Percentiles rank a stretch among this genome's conserved stretches.
Conservation (phyloP, 2,888 invertebrate species). For the Agriopis aurantiaria region DNA sequence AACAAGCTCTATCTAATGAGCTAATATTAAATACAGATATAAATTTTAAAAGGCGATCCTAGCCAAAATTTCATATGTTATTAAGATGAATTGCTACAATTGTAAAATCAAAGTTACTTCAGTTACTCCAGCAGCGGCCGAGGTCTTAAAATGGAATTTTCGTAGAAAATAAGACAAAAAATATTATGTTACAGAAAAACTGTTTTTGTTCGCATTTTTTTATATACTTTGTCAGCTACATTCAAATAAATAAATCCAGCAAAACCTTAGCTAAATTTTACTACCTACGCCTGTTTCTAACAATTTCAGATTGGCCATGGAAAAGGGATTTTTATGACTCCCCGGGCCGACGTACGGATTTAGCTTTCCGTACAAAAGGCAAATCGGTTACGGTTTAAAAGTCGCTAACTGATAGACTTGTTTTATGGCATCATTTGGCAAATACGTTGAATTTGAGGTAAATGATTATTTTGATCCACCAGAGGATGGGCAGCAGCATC, state of each 20-base stretch:
- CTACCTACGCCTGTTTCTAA: constrained; percentile 33
- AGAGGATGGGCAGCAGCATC: too few species aligned
- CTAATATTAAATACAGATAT: too few species aligned
- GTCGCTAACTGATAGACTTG: constrained; percentile 26
- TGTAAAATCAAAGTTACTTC: too few species aligned
- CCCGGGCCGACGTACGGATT: constrained; percentile 29
- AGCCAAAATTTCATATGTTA: too few species aligned
- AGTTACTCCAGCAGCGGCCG: too few species aligned
- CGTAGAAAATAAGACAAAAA: too few species aligned
- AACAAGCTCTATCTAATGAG: too few species aligned
- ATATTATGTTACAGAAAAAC: too few species aligned
- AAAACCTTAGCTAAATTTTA: constrained; percentile 34
- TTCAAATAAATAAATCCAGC: constrained; percentile 18
- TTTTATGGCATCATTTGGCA: constrained; percentile 15
- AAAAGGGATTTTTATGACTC: constrained; percentile 25
- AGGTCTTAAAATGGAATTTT: too few species aligned
- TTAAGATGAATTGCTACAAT: too few species aligned
- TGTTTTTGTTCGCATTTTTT: too few species aligned
- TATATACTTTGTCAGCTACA: not conserved
- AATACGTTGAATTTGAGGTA: not conserved
- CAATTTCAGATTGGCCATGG: constrained; percentile 30
- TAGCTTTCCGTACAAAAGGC: constrained; percentile 37
- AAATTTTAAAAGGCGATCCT: too few species aligned
- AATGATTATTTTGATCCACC: not conserved
- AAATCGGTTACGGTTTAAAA: constrained; percentile 35